These are phyloP conservation scores for Bombylius major DNA, from an alignment of 2,888 invertebrate species.

Conservation along the genomic window DNA sequence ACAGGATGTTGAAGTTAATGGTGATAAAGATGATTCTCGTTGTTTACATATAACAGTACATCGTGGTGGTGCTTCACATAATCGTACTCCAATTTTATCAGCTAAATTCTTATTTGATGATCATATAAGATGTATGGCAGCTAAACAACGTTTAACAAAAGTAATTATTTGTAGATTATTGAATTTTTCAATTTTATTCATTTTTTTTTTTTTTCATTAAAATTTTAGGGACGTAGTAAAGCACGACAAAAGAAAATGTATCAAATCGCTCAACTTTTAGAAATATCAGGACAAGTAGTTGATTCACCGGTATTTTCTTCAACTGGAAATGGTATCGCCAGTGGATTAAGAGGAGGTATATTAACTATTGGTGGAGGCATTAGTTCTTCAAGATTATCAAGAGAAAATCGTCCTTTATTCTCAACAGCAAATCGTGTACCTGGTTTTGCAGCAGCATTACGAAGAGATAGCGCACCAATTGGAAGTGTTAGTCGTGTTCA, in stretches of 20 bases:
- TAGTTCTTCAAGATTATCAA: constrained; percentile 21
- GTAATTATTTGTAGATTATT: constrained; percentile 34
- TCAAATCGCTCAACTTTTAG: constrained; percentile 83
- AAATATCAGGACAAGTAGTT: constrained; percentile 48
- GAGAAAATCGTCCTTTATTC: constrained; percentile 43
- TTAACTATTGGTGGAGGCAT: constrained; percentile 20
- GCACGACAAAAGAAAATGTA: constrained; percentile 95
- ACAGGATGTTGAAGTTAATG: constrained; percentile 89
- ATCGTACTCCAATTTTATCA: constrained; percentile 65
- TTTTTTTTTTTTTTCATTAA: no score
- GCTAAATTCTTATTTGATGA: constrained; percentile 97
- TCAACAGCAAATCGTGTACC: constrained; percentile 39
- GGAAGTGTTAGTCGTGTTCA: constrained; percentile 32
- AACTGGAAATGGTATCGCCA: constrained; percentile 14
- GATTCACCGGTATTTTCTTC: constrained; percentile 31
- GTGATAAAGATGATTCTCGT: constrained; percentile 93
- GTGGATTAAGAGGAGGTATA: constrained; percentile 19
- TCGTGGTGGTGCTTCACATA: constrained; percentile 54
- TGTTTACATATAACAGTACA: constrained; percentile 90
- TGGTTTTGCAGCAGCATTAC: constrained; percentile 45
- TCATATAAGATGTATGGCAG: constrained; percentile 98
- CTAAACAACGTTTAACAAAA: constrained; percentile 78
- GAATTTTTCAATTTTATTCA: background rate
- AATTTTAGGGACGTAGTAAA: constrained; percentile 66
- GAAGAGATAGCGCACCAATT: constrained; percentile 32